Conservation (phyloP, 2,888 invertebrate species). For the Melieria crassipennis region DNA sequence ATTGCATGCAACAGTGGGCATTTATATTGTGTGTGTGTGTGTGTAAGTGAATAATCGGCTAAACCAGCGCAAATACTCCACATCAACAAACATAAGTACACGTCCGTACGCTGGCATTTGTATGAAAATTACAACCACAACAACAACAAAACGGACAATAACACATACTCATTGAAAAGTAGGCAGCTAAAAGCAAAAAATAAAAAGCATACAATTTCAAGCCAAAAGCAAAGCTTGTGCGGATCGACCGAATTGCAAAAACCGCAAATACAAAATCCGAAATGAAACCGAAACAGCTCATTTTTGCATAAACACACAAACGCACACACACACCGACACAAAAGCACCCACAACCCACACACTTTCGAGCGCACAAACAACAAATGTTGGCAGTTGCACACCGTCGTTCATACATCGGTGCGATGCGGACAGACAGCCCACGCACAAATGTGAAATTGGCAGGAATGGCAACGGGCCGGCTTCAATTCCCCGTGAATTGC, state of each 20-base stretch:
- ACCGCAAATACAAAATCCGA: neutral
- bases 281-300: constrained; percentile 18
- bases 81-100: too few relatives aligned
- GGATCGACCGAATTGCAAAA: neutral
- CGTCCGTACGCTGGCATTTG: too few relatives aligned
- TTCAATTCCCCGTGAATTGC: neutral
- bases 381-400: too few relatives aligned
- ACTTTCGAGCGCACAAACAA: too few relatives aligned
- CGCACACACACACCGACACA: neutral
- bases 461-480: neutral
- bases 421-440: too few relatives aligned
- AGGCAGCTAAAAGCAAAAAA: neutral
- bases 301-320: neutral
- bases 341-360: too few relatives aligned
- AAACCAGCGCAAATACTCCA: too few relatives aligned
- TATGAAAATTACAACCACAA: too few relatives aligned
- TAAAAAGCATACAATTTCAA: neutral
- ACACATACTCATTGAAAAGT: neutral
- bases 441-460: neutral
- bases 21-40: neutral
- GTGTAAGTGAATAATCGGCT: neutral
- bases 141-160: too few relatives aligned
- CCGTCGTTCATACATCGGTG: too few relatives aligned
- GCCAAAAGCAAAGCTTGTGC: neutral
- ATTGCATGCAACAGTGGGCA: neutral